Evolutionary conservation across 1,140 invertebrate species (phyloP).

Genomic region (Brachystomella parvula): DNA sequence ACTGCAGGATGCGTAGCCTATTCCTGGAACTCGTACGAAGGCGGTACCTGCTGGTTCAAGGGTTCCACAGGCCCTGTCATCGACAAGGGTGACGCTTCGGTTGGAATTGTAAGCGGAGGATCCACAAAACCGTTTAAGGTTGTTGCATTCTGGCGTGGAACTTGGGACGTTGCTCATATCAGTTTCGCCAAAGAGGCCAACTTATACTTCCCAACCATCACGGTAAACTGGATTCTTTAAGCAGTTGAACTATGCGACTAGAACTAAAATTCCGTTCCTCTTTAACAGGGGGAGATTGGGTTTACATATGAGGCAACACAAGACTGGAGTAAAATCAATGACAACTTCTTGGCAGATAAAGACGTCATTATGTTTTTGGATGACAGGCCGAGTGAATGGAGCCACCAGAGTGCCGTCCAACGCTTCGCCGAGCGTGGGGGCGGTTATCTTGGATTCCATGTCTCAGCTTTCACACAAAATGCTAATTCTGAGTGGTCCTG

Average conservation of each 20-base stretch:
- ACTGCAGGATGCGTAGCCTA: conserved; percentile 5
- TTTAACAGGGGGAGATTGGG: not conserved
- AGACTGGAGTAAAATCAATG: conserved; percentile 5
- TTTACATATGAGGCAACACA: not conserved
- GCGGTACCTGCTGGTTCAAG: conserved; percentile 10
- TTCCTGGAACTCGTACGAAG: conserved; percentile 3
- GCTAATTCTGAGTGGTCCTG: conserved; percentile 23
- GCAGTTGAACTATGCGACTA: no score
- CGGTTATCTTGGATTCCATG: conserved; percentile 21
- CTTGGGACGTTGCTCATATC: conserved; percentile 22
- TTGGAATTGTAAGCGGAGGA: conserved; percentile 8
- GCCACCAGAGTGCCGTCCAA: not conserved
- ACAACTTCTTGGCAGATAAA: not conserved
- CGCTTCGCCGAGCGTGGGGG: conserved; percentile 7
- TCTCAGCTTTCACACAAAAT: conserved; percentile 15
- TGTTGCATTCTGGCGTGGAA: conserved; percentile 16
- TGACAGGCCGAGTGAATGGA: not conserved
- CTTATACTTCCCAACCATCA: not conserved
- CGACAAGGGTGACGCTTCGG: conserved; percentile 10
- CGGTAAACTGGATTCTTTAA: no score
- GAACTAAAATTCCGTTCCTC: no score
- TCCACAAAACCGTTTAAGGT: conserved; percentile 10
- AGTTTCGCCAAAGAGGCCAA: conserved; percentile 5
- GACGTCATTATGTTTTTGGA: conserved; percentile 3
- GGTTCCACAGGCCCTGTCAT: not conserved